Evolutionary conservation across 2,888 invertebrate species (phyloP), one percentile per base, ranked within the genome.

Genomic region (Gasteruption jaculator): DNA sequence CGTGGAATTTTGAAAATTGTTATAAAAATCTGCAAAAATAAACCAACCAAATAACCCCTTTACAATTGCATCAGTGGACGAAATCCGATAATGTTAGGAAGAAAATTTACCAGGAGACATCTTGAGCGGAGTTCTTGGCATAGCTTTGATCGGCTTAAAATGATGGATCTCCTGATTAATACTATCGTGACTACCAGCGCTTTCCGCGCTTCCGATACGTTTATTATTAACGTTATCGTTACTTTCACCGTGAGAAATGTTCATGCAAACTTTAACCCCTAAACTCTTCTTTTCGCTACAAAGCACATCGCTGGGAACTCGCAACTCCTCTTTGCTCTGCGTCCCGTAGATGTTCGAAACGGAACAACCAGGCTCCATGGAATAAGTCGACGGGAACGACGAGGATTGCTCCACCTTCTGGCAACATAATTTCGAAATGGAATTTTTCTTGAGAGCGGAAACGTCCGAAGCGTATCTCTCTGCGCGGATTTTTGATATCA

Each of bases 121-220:
- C 54, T 68, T 68, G 5, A 76, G 67, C 6, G 75, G 73, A 2
- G 76, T 76, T 42, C 72, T 71, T 36, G 81, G 80, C 65, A 74
- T 78, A 50, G 74, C 78, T 68, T 80, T 81, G 58, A 91, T 88
- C 12, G 91, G 86, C 63, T 88, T 88, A 61, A 91, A 91, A 71
- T 87, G 86, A 66, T 84, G 83, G 62, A 88, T 77, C 65, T 91
- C 90, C 56, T 82, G 82, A 52, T 82, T 80, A 66, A 90, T 84
- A 48, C 86, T 87, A 67, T 90, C 89, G 41, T 81, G 82, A 70
- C 87, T 87, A 46, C 80, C 81, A 36, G 79, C 74, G 58, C 71
- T 65, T 47, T 70, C 63, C 5, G 68, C 68, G 50, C 72, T 74
- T 19, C 63, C 64, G 48, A 69, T 69, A 49, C 68, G 61, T n/a